Evolutionary conservation across 2,888 invertebrate genomes (phyloP).

Genomic region (Tiliacea aurago): DNA sequence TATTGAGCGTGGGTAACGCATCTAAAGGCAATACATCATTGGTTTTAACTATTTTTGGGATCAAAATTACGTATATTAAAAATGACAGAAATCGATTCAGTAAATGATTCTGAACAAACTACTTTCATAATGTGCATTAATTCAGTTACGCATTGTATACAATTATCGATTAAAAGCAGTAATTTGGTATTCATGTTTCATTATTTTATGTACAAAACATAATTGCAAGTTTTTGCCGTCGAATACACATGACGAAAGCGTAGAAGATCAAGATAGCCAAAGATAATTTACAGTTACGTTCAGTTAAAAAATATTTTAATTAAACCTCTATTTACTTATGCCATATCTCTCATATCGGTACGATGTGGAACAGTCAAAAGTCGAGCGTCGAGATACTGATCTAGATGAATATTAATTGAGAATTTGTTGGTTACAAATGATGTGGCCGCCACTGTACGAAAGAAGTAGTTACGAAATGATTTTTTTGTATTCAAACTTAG

Average conservation of each 20-base stretch:
- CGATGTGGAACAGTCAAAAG: slow-evolving; percentile 68
- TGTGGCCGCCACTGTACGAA: slow-evolving; percentile 63
- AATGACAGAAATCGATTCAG: too few relatives aligned
- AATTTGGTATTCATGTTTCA: slow-evolving; percentile 33
- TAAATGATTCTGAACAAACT: too few relatives aligned
- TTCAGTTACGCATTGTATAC: not conserved
- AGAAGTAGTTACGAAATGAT: slow-evolving; percentile 51
- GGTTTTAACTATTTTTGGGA: too few relatives aligned
- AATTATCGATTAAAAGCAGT: slow-evolving; percentile 22
- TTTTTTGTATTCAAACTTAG: slow-evolving; percentile 37
- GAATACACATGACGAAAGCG: slow-evolving; percentile 42
- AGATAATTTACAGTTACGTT: slow-evolving; percentile 61
- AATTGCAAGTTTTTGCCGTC: slow-evolving; percentile 42
- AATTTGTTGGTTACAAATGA: slow-evolving; percentile 66
- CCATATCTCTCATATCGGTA: slow-evolving; percentile 61
- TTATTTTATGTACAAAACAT: slow-evolving; percentile 19
- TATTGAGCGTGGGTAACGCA: too few relatives aligned
- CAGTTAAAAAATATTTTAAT: slow-evolving; percentile 65
- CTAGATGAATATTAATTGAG: slow-evolving; percentile 71
- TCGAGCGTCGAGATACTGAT: slow-evolving; percentile 66
- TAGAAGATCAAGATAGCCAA: slow-evolving; percentile 58
- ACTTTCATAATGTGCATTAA: too few relatives aligned
- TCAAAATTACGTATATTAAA: too few relatives aligned
- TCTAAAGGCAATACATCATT: too few relatives aligned
- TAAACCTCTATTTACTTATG: slow-evolving; percentile 65